Conservation (phyloP, 2,113 vertebrate species). For the Anhinga anhinga region DNA sequence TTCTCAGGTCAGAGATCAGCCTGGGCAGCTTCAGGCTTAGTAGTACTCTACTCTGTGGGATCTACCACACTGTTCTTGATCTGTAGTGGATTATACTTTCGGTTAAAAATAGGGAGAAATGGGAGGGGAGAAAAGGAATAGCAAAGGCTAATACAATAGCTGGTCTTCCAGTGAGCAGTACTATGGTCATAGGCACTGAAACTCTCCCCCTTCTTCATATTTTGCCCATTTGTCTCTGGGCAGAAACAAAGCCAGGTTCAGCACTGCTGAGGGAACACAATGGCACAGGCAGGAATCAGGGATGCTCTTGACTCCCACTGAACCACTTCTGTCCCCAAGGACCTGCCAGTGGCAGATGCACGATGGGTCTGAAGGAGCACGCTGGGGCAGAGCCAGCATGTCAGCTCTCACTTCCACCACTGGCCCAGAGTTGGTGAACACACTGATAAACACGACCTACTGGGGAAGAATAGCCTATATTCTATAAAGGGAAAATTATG, state of each 20-base stretch:
- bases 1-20: not conserved
- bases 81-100: not conserved
- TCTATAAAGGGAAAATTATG: not conserved
- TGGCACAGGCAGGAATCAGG: fast-evolving
- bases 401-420: not conserved
- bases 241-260: not conserved
- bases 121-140: not conserved
- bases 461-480: not conserved
- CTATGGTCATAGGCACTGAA: not conserved
- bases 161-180: not conserved
- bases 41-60: not conserved
- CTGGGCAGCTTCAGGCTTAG: not conserved
- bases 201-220: not conserved
- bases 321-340: not conserved
- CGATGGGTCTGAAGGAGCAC: fast-evolving
- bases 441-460: fast-evolving
- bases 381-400: not conserved
- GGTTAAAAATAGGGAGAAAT: not conserved
- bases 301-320: not conserved
- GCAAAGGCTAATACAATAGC: not conserved
- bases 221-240: not conserved
- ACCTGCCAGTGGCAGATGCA: not conserved
- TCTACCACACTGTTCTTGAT: not conserved
- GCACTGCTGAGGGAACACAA: not conserved
- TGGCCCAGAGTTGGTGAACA: not conserved